These are phyloP conservation scores for Spisula solida DNA, from an alignment of 2,888 invertebrate genomes.

Conservation along the genomic window DNA sequence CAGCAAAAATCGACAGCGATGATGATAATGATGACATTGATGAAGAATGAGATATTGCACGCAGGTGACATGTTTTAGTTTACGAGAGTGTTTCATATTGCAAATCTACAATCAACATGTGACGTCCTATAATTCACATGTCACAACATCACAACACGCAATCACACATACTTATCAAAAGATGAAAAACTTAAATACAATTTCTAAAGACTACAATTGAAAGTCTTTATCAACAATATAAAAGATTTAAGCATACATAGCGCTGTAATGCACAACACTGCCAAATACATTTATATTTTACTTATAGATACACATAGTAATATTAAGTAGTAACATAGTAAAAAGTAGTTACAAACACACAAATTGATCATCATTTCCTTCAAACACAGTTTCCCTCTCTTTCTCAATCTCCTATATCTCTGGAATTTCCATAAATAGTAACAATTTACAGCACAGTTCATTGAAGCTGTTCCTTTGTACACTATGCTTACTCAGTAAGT, in stretches of 20 bases:
- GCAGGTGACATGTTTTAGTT: background rate
- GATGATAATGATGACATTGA: background rate
- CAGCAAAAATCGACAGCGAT: background rate
- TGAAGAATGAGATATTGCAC: constrained; percentile 22
- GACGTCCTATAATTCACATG: constrained; percentile 4
- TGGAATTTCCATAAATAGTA: constrained; percentile 28
- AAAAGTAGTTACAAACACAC: constrained; percentile 21
- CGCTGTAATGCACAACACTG: constrained; percentile 23
- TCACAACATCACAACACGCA: constrained; percentile 18
- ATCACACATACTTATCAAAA: constrained; percentile 25
- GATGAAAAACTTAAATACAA: constrained; percentile 19
- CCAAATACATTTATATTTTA: constrained; percentile 23
- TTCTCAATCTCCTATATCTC: background rate
- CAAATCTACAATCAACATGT: background rate
- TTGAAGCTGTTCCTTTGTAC: constrained; percentile 23
- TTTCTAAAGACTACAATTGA: constrained; percentile 22
- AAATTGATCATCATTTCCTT: constrained; percentile 9
- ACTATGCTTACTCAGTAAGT: constrained; percentile 49
- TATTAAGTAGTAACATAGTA: constrained; percentile 13
- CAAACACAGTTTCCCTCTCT: constrained; percentile 16
- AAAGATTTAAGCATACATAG: constrained; percentile 18
- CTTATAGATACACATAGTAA: background rate
- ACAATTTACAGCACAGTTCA: constrained; percentile 12
- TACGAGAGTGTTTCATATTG: constrained; percentile 10
- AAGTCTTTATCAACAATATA: constrained; percentile 21